These are phyloP conservation scores for Didymodactylos carnosus DNA, from an alignment of 2,888 invertebrate genomes.

Conservation along the genomic window DNA sequence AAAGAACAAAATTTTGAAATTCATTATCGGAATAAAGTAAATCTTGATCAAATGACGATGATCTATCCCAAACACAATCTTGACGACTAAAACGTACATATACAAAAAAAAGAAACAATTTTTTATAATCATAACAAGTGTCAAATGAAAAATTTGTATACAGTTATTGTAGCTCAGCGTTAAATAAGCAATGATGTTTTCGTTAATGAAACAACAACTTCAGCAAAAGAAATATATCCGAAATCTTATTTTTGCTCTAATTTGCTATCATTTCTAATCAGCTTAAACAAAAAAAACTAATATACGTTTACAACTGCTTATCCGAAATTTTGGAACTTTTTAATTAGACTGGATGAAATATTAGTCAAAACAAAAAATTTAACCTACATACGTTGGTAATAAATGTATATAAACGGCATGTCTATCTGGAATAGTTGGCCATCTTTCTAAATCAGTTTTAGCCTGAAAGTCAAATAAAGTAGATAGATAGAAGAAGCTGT, in stretches of 20 bases:
- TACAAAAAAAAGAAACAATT: not conserved
- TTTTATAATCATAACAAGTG: too few species aligned
- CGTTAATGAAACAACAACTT: too few species aligned
- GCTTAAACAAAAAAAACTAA: too few species aligned
- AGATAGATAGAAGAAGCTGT: not conserved
- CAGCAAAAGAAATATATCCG: too few species aligned
- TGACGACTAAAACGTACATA: not conserved
- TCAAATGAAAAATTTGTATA: too few species aligned
- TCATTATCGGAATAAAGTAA: not conserved
- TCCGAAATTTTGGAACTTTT: too few species aligned
- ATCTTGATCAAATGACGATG: not conserved
- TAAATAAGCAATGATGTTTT: too few species aligned
- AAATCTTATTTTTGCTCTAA: too few species aligned
- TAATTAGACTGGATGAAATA: too few species aligned
- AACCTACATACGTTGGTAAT: not conserved
- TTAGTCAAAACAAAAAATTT: not conserved
- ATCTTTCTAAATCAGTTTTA: conserved; percentile 32
- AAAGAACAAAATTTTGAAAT: not conserved
- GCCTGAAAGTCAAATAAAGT: conserved; percentile 20
- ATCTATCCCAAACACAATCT: not conserved
- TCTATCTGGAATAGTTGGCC: conserved; percentile 6
- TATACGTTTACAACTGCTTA: too few species aligned
- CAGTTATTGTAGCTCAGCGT: too few species aligned
- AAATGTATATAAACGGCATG: not conserved
- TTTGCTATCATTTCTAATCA: too few species aligned